Evolutionary conservation across 2,797 vertebrate species (phyloP).

Genomic region (Alcedo quadribrachys): DNA sequence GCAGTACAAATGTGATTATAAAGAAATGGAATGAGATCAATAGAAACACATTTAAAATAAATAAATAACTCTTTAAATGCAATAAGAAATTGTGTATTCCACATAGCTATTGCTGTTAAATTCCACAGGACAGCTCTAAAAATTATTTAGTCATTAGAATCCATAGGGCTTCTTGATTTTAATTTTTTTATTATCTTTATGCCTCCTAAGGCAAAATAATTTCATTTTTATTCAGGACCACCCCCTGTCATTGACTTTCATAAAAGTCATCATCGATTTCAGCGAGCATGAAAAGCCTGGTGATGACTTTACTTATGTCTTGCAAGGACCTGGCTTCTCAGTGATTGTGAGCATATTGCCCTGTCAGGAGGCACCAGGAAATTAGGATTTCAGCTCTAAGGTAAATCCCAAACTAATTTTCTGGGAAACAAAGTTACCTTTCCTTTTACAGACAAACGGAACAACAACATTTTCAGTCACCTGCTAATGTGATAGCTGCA

Average conservation of each 20-base stretch:
- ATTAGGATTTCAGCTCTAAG: background rate
- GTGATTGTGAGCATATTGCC: background rate
- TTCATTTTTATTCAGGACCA: constrained; percentile 1
- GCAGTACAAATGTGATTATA: background rate
- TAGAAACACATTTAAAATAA: background rate
- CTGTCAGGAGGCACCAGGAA: background rate
- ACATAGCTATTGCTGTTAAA: background rate
- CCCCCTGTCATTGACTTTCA: background rate
- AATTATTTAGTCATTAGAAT: background rate
- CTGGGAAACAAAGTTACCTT: background rate
- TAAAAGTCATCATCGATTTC: background rate
- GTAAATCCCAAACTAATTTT: background rate
- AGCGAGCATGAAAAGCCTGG: background rate
- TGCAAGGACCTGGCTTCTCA: background rate
- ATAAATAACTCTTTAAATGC: background rate
- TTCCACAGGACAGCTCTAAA: background rate
- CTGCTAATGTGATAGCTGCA: background rate
- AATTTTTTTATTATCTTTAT: background rate
- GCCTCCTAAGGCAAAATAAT: background rate
- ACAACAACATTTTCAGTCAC: background rate
- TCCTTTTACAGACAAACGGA: background rate
- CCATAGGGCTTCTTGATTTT: background rate
- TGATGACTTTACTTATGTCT: background rate
- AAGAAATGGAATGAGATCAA: background rate
- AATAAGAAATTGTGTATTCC: background rate